Conservation (phyloP, 2,113 vertebrate genomes). For the Irena cyanogastra region DNA sequence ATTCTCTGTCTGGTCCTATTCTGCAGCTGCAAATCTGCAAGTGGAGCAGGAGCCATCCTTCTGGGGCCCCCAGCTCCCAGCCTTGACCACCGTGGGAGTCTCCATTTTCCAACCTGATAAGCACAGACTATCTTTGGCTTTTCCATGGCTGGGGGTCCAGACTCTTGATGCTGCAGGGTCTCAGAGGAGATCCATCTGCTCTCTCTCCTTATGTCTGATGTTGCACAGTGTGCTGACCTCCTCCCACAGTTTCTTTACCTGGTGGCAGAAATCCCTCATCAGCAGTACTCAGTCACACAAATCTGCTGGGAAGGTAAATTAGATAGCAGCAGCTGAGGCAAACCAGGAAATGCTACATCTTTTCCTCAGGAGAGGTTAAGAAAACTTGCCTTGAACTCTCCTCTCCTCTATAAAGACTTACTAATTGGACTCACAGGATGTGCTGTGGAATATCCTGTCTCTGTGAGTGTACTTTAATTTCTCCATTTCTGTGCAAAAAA, state of each 20-base stretch:
- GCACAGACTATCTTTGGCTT: not conserved
- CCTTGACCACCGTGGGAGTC: fast-evolving
- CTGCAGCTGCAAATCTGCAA: not conserved
- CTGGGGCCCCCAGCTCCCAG: not conserved
- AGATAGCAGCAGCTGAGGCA: not conserved
- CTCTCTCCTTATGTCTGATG: not conserved
- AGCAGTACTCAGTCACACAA: not conserved
- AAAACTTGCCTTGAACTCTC: not conserved
- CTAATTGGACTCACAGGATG: not conserved
- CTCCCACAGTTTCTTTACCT: not conserved
- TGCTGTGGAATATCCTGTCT: not conserved
- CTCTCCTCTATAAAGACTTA: not conserved
- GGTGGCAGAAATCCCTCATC: not conserved
- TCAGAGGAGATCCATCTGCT: not conserved
- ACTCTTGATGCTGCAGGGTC: not conserved
- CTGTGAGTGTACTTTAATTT: not conserved
- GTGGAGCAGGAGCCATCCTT: not conserved
- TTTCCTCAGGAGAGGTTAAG: not conserved
- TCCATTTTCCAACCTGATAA: not conserved
- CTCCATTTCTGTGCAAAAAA: slow-evolving; percentile 47
- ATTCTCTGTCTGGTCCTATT: not conserved
- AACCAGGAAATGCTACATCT: fast-evolving
- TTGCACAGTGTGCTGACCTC: not conserved
- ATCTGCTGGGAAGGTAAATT: not conserved
- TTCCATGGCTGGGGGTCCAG: fast-evolving